Conservation (phyloP, 1,140 invertebrate species). For the Brachionus plicatilis region DNA sequence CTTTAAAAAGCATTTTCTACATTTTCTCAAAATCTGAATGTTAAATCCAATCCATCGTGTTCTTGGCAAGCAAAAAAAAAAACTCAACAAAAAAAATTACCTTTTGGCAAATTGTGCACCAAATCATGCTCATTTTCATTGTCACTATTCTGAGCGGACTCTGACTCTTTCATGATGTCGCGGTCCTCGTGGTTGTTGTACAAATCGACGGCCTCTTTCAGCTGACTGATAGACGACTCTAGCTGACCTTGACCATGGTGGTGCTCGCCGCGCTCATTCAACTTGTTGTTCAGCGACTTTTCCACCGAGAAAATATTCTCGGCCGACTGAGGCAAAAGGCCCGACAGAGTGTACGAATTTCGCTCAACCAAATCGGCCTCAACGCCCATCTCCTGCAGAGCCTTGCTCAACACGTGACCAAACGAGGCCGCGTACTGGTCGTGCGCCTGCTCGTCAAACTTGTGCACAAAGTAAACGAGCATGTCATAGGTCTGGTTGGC, state of each 20-base stretch:
- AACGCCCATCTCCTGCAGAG: not conserved
- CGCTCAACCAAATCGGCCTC: constrained; percentile 5
- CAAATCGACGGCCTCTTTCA: not conserved
- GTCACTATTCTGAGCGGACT: constrained; percentile 12
- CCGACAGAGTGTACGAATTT: not conserved
- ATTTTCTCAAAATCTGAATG: too few relatives aligned
- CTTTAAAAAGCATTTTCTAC: too few relatives aligned
- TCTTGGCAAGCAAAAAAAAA: not conserved
- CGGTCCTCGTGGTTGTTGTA: not conserved
- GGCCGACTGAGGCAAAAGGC: not conserved
- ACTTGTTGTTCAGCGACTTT: constrained; percentile 30
- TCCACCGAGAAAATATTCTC: constrained; percentile 31
- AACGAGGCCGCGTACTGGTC: not conserved
- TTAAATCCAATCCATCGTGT: not conserved
- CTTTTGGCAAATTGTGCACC: not conserved
- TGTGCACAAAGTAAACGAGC: not conserved
- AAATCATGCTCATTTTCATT: constrained; percentile 8
- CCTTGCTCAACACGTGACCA: not conserved
- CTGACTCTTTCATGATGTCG: constrained; percentile 7
- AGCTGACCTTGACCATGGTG: not conserved
- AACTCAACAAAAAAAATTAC: not conserved
- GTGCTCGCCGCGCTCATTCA: not conserved
- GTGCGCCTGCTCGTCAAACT: not conserved
- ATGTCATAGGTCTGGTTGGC: constrained; percentile 38
- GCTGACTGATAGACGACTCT: not conserved